Evolutionary conservation across 1,140 invertebrate species (phyloP).

Genomic region (Trachelipus rathkii): DNA sequence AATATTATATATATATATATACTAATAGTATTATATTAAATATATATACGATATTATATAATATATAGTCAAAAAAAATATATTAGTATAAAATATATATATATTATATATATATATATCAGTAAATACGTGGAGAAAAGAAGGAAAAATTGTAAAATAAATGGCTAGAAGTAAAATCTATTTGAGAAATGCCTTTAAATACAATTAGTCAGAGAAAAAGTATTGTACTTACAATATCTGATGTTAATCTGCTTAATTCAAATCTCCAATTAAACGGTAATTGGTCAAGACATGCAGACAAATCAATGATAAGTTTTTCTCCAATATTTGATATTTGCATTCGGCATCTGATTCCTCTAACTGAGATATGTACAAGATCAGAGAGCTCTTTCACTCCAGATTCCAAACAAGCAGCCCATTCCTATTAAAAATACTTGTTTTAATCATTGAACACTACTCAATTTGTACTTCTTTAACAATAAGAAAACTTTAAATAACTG

Average conservation of each 20-base stretch:
- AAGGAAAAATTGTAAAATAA: too few species aligned
- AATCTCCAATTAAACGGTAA: not conserved
- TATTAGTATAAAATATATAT: too few species aligned
- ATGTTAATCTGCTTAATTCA: not conserved
- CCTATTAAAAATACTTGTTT: not conserved
- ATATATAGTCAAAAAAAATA: too few species aligned
- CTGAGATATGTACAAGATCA: not conserved
- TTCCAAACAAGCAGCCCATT: slow-evolving; percentile 4
- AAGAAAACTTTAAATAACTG: not conserved
- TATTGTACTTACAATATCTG: not conserved
- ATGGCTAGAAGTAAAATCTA: too few species aligned
- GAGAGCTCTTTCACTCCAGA: not conserved
- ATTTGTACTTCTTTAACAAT: not conserved
- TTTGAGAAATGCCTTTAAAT: too few species aligned
- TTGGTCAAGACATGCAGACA: not conserved
- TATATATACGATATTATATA: too few species aligned
- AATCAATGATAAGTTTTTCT: not conserved
- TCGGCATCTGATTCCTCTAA: not conserved
- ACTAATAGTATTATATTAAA: too few species aligned
- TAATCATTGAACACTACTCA: too few species aligned
- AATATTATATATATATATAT: too few species aligned
- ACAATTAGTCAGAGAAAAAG: not conserved
- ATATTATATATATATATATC: too few species aligned
- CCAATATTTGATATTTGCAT: not conserved
- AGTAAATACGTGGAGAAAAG: too few species aligned